Percentiles rank a stretch among this genome's conserved stretches.
phyloP scores from a whole-genome alignment of 2,888 invertebrate species.

The Lordiphosa fenestrarum region DNA sequence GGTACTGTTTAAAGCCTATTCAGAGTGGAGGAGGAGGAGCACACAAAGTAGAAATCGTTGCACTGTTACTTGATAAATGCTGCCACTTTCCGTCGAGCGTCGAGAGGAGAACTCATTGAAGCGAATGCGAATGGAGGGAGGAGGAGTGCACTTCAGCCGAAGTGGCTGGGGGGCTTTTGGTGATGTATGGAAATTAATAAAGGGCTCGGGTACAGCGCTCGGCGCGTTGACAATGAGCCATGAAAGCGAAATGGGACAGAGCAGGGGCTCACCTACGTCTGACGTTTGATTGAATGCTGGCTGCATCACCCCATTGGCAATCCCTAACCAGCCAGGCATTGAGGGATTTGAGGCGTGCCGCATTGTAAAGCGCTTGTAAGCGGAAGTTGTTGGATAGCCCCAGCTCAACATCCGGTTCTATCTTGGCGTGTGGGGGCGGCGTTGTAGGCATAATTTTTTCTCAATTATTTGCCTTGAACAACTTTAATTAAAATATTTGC shows the following conservation, averaged over 20 bases:
- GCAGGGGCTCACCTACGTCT: conserved; percentile 24
- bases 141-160: conserved; percentile 44
- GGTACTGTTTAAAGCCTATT: conserved; percentile 10
- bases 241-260: conserved; percentile 44
- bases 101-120: conserved; percentile 13
- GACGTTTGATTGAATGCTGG: conserved; percentile 50
- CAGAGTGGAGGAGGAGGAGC: not conserved
- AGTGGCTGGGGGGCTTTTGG: conserved; percentile 25
- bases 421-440: conserved; percentile 32
- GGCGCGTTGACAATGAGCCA: conserved; percentile 60
- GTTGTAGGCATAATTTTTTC: conserved; percentile 13
- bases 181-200: conserved; percentile 72
- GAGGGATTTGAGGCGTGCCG: conserved; percentile 48
- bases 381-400: conserved; percentile 55
- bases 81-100: conserved; percentile 48
- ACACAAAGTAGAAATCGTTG: not conserved
- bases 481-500: conserved; percentile 54
- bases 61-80: conserved; percentile 47
- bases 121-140: conserved; percentile 25
- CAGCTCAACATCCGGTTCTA: conserved; percentile 52
- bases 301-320: conserved; percentile 1
- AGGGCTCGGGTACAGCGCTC: conserved; percentile 42
- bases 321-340: conserved; percentile 23
- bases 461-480: conserved; percentile 37
- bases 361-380: conserved; percentile 48